Conservation (phyloP, 1,140 invertebrate species). For the Watersipora subatra region DNA sequence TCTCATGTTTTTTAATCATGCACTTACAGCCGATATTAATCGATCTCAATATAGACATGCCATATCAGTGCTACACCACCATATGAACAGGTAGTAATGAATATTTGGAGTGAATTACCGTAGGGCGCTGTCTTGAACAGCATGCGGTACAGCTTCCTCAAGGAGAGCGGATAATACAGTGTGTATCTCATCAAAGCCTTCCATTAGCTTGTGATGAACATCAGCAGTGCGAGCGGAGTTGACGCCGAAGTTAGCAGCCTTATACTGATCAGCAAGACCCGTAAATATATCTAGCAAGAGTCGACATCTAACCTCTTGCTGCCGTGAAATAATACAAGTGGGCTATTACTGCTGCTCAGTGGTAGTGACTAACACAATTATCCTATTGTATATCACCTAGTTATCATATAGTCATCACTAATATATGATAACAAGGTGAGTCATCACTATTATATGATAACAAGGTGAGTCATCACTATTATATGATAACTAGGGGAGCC, state of each 20-base stretch:
- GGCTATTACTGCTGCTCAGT: not conserved
- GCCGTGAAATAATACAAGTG: not conserved
- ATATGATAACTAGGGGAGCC: no score
- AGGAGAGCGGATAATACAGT: conserved; percentile 21
- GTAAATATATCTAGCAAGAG: conserved; percentile 6
- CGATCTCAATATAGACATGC: no score
- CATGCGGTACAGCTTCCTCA: conserved; percentile 19
- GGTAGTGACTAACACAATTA: not conserved
- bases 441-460: no score
- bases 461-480: no score
- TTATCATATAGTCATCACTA: no score
- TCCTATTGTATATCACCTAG: no score
- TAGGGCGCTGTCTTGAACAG: conserved; percentile 4
- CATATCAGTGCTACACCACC: no score
- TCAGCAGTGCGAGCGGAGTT: not conserved
- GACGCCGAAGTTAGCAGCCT: not conserved
- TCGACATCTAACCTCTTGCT: not conserved
- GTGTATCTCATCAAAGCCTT: conserved; percentile 15
- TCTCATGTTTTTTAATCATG: no score
- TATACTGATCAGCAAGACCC: conserved; percentile 6
- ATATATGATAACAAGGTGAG: no score
- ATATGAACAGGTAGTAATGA: no score
- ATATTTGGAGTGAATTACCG: no score
- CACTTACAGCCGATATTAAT: no score
- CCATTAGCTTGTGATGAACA: not conserved